phyloP scores from a whole-genome alignment of 2,888 invertebrate genomes.

The Rotaria magnacalcarata region DNA sequence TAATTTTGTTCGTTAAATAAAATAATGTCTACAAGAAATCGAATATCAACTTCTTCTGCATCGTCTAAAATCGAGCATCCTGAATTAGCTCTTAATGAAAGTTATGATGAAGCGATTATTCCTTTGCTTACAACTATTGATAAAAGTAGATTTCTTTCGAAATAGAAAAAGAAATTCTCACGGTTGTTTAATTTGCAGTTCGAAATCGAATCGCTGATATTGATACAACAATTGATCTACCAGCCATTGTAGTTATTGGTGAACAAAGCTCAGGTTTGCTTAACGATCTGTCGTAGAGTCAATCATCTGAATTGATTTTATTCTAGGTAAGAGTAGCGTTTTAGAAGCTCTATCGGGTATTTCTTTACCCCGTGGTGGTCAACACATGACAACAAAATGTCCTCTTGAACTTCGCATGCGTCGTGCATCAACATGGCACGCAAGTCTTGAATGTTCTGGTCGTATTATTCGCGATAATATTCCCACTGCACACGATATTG shows the following conservation, averaged over 20 bases:
- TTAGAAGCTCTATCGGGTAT: conserved; percentile 14
- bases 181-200: neutral
- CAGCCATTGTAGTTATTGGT: conserved; percentile 31
- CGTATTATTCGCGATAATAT: conserved; percentile 7
- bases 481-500: neutral
- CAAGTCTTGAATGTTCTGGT: neutral
- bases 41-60: neutral
- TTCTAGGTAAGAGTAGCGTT: conserved; percentile 9
- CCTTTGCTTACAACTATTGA: conserved; percentile 11
- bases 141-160: neutral
- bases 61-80: neutral
- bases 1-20: neutral
- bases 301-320: no score
- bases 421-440: neutral
- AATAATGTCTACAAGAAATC: neutral
- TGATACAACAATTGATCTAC: conserved; percentile 5
- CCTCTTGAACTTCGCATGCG: conserved; percentile 27
- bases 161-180: no score
- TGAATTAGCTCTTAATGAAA: neutral
- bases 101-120: conserved; percentile 11
- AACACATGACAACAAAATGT: conserved; percentile 35
- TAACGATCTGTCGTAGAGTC: no score
- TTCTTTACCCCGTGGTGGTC: conserved; percentile 19
- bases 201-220: neutral
- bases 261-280: conserved; percentile 9